Evolutionary conservation across 2,888 invertebrate genomes (phyloP).

Genomic region (Ctena decussata): DNA sequence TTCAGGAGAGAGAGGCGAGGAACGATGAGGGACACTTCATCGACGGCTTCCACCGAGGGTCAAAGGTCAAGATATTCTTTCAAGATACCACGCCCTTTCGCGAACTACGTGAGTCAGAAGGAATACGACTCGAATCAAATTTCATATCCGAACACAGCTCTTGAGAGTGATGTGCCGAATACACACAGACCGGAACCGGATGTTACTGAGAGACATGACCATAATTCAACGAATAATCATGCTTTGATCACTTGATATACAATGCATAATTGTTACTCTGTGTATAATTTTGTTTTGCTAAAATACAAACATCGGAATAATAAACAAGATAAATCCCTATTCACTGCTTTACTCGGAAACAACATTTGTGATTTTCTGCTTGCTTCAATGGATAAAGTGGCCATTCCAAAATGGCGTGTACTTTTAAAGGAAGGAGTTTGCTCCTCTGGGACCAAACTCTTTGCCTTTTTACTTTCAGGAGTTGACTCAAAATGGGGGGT

Average conservation of each 20-base stretch:
- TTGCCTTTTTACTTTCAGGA: too few relatives aligned
- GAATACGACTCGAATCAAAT: constrained; percentile 60
- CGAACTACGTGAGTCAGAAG: constrained; percentile 40
- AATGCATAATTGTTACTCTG: too few relatives aligned
- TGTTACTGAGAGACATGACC: neutral
- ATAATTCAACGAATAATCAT: neutral
- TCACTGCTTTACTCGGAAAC: too few relatives aligned
- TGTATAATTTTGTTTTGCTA: too few relatives aligned
- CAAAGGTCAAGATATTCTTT: constrained; percentile 59
- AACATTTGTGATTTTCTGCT: too few relatives aligned
- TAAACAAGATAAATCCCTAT: too few relatives aligned
- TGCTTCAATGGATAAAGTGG: too few relatives aligned
- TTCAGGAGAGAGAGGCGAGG: constrained; percentile 56
- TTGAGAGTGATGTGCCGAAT: constrained; percentile 16
- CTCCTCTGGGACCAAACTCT: too few relatives aligned
- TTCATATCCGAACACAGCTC: constrained; percentile 49
- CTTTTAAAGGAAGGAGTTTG: too few relatives aligned
- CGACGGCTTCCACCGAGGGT: constrained; percentile 64
- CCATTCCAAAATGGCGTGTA: too few relatives aligned
- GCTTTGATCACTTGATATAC: neutral
- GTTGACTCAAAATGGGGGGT: too few relatives aligned
- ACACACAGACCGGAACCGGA: neutral
- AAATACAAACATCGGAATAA: too few relatives aligned
- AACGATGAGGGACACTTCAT: constrained; percentile 60
- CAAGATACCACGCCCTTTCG: constrained; percentile 64